Evolutionary conservation across 1,140 invertebrate species (phyloP).

Genomic region (Pseudobourletiella spinata): DNA sequence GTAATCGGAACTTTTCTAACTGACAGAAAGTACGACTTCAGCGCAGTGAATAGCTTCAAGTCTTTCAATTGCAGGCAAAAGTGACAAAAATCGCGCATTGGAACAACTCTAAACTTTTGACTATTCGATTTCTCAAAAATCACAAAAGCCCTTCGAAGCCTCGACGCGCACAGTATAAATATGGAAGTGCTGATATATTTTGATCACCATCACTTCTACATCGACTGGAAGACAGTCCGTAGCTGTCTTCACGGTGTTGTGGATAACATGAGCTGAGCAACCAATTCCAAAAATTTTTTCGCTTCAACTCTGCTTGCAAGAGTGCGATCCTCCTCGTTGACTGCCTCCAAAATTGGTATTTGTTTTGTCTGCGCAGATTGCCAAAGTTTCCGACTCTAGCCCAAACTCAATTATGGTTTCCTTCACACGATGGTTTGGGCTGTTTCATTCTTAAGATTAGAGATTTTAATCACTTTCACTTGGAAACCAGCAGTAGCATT

Average conservation of each 20-base stretch:
- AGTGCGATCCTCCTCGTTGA: neutral
- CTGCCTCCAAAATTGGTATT: neutral
- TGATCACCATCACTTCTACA: conserved; percentile 34
- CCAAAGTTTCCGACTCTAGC: neutral
- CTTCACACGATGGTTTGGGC: too few relatives aligned
- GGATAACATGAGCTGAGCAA: conserved; percentile 38
- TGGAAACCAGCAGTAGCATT: neutral
- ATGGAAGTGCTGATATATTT: conserved; percentile 38
- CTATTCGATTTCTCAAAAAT: neutral
- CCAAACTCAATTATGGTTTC: too few relatives aligned
- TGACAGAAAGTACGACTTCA: neutral
- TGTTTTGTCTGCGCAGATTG: conserved; percentile 1
- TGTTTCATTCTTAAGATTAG: too few relatives aligned
- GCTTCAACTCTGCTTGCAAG: conserved; percentile 7
- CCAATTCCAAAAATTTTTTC: conserved; percentile 32
- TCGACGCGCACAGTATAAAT: conserved; percentile 38
- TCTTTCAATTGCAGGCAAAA: neutral
- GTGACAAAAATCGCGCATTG: neutral
- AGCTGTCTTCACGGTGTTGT: conserved; percentile 38
- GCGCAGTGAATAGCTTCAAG: neutral
- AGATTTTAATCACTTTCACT: neutral
- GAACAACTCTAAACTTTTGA: neutral
- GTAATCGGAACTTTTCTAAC: neutral
- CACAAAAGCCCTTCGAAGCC: conserved; percentile 19
- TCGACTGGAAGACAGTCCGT: conserved; percentile 38